Percentiles rank a stretch among this genome's conserved stretches.
These are phyloP conservation scores for Drosophila tsacasi DNA, from an alignment of 1,140 invertebrate species.

Conservation along the genomic window DNA sequence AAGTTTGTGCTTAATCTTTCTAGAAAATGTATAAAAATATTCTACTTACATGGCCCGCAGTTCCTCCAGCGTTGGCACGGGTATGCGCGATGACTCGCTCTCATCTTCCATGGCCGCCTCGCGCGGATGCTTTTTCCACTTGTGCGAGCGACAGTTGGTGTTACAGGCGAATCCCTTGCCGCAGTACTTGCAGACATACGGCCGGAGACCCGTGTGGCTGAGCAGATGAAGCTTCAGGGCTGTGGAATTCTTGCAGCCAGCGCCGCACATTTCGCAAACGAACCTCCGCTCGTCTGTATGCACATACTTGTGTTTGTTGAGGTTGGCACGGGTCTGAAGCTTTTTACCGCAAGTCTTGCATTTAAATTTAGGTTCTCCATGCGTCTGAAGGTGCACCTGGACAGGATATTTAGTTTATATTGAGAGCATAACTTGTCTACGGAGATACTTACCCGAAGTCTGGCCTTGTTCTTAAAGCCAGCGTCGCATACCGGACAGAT, in stretches of 20 bases:
- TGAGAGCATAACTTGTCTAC: background rate
- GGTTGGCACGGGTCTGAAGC: constrained; percentile 85
- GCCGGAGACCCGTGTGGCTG: constrained; percentile 85
- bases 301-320: constrained; percentile 85
- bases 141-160: constrained; percentile 86
- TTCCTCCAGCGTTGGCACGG: constrained; percentile 77
- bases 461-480: constrained; percentile 56
- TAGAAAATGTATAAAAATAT: no score
- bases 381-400: constrained; percentile 77
- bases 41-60: constrained; percentile 60
- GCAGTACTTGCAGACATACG: constrained; percentile 86
- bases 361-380: constrained; percentile 83
- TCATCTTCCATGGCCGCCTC: constrained; percentile 70
- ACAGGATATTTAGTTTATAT: background rate
- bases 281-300: constrained; percentile 85
- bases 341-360: constrained; percentile 85
- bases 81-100: constrained; percentile 54
- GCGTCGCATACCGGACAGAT: constrained; percentile 51
- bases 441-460: constrained; percentile 40
- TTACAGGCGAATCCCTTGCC: constrained; percentile 85
- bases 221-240: constrained; percentile 85
- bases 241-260: constrained; percentile 76
- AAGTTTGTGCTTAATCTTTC: no score
- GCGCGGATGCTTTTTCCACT: constrained; percentile 84
- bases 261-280: constrained; percentile 81